Base-by-base conservation (phyloP, 2,113 vertebrate species). In the Phylloscopus trochilus region DNA sequence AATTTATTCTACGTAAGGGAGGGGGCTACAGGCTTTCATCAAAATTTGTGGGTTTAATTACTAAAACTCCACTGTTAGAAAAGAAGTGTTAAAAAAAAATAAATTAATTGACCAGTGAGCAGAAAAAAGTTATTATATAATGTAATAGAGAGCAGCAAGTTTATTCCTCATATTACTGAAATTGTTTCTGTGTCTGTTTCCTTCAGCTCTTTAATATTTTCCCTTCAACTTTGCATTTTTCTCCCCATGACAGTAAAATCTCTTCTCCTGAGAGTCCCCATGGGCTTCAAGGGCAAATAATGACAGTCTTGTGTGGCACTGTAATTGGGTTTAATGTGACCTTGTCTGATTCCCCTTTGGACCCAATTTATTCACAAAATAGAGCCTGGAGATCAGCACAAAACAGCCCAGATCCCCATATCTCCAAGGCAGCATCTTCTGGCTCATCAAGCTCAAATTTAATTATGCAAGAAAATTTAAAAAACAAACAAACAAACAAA, bases 1-100 rank as follows among this genome's bases (percentile, higher is more conserved):
- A 58, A 44, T 64, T 89, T 49, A 31, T 68, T 80, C 49, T 46
- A 3, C 24, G 18, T 7, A 84, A 77, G 44, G 31, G 17, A 73
- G 1, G 58, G 26, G 59, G 33, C 22, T 49, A 37, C 21, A 87
- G 35, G 35, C 18, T 95, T 82, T 76, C 37, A 63, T 68, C 41
- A 84, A 82, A 92, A 95, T 82, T 31, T 80, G 79, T 60, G 84
- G 49, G 44, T 82, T 94, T 92, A 78, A 92, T 87, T 95, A 93
- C 41, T 92, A 84, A 79, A 96, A 72, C 13, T 66, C 33, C 53
- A 62, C 11, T 22, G 13, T 44, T 60, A 80, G 43, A 69, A 80
- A 66, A 56, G 8, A 84, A 66, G 31, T 72, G 15, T 27, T 41
- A 2, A 69, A 89, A 62, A 53, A 41, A 41, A 60, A 60, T 80